Conservation (phyloP, 2,888 invertebrate genomes). For the Chrysina gloriosa region DNA sequence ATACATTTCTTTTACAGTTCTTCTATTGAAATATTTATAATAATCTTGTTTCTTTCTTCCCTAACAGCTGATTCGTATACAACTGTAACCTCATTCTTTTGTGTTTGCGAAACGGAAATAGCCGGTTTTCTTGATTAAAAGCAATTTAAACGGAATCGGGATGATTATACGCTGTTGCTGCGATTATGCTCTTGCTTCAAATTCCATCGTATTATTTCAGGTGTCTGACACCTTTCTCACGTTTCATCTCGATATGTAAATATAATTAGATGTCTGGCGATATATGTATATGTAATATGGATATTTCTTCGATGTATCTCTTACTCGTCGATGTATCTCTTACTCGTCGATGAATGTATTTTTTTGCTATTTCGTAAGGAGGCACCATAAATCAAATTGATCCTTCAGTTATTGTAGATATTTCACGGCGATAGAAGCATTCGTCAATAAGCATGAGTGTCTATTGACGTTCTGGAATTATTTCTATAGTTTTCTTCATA, state of each 20-base stretch:
- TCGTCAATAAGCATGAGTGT: too few relatives aligned
- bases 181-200: conserved; percentile 12
- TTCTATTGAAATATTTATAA: conserved; percentile 11
- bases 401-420: too few relatives aligned
- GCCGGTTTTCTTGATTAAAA: conserved; percentile 25
- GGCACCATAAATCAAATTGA: too few relatives aligned
- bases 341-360: too few relatives aligned
- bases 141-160: conserved; percentile 17
- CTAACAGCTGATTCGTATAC: not conserved
- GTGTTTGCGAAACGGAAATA: conserved; percentile 24
- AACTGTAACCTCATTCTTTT: conserved; percentile 24
- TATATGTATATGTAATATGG: too few relatives aligned
- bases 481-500: too few relatives aligned
- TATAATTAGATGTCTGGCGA: not conserved
- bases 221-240: conserved; percentile 21
- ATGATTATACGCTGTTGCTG: conserved; percentile 10
- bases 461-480: too few relatives aligned
- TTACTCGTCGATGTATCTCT: too few relatives aligned
- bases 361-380: too few relatives aligned
- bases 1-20: not conserved
- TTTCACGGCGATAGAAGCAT: too few relatives aligned
- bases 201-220: conserved; percentile 21
- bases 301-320: too few relatives aligned
- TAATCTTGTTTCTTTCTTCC: conserved; percentile 3
- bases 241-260: not conserved